These are phyloP conservation scores for Epinotia brunnichana DNA, from an alignment of 2,888 invertebrate genomes.

Conservation along the genomic window DNA sequence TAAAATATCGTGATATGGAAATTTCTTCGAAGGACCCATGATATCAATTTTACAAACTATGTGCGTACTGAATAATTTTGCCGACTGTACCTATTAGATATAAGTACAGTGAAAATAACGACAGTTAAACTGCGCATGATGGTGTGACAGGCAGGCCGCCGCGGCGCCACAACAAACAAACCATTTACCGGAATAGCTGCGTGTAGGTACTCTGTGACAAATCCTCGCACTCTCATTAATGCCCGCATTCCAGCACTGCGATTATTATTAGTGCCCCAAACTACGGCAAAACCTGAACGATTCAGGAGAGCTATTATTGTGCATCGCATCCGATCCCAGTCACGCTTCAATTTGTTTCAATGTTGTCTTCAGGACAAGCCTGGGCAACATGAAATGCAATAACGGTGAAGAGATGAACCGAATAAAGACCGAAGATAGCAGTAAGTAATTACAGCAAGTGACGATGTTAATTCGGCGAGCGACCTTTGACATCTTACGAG, in stretches of 20 bases:
- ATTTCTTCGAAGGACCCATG: no score
- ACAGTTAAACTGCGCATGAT: constrained; percentile 41
- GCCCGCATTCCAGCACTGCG: neutral
- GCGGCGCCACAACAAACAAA: constrained; percentile 54
- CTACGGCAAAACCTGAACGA: neutral
- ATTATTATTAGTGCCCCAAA: neutral
- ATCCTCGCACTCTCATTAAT: constrained; percentile 25
- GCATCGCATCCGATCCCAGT: no score
- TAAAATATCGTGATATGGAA: no score
- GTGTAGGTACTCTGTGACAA: constrained; percentile 60
- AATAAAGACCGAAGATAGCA: neutral
- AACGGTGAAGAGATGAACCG: no score
- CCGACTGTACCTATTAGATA: neutral
- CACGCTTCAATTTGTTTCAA: no score
- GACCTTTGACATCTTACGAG: constrained; percentile 14
- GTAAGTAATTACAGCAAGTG: neutral
- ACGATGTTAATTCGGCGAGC: neutral
- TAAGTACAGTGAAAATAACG: neutral
- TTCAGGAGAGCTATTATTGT: neutral
- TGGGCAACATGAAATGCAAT: no score
- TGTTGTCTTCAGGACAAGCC: no score
- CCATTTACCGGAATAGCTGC: constrained; percentile 67
- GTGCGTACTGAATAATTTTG: no score
- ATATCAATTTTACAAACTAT: no score
- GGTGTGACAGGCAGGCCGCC: constrained; percentile 45